A percentile compares a stretch with the other conserved stretches of the same genome.
Evolutionary conservation across 2,888 invertebrate species (phyloP).

Genomic region (Dinocampus coccinellae): DNA sequence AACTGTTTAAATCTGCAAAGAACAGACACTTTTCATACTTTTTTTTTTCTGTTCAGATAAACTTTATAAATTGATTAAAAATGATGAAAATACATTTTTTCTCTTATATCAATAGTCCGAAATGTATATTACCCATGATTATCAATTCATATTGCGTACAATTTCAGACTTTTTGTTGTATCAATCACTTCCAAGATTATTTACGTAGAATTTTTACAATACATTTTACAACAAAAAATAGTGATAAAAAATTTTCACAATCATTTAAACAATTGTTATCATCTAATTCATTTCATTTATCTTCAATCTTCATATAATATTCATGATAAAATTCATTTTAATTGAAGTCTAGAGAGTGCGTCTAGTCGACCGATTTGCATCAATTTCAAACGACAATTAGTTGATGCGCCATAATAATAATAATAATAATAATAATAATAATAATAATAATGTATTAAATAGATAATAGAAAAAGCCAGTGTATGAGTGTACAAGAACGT

Average conservation of each 20-base stretch:
- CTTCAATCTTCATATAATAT: neutral
- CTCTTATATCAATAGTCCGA: too few species aligned
- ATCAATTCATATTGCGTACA: too few species aligned
- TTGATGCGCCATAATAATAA: neutral
- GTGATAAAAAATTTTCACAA: neutral
- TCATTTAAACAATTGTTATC: neutral
- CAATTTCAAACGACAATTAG: neutral
- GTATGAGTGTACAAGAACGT: neutral
- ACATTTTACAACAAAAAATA: too few species aligned
- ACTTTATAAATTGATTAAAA: too few species aligned
- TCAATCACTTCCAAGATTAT: too few species aligned
- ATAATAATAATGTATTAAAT: neutral
- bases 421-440: neutral
- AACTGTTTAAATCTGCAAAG: too few species aligned
- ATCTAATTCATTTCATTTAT: neutral
- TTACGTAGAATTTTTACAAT: too few species aligned
- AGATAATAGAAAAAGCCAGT: neutral
- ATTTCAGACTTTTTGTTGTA: too few species aligned
- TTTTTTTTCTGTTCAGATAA: too few species aligned
- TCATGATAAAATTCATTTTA: neutral
- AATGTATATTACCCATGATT: too few species aligned
- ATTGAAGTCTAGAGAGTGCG: neutral
- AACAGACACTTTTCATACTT: too few species aligned
- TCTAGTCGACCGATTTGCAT: neutral
- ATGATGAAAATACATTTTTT: too few species aligned